phyloP scores from a whole-genome alignment of 2,113 vertebrate species.

The Poeciliopsis turrubarensis region DNA sequence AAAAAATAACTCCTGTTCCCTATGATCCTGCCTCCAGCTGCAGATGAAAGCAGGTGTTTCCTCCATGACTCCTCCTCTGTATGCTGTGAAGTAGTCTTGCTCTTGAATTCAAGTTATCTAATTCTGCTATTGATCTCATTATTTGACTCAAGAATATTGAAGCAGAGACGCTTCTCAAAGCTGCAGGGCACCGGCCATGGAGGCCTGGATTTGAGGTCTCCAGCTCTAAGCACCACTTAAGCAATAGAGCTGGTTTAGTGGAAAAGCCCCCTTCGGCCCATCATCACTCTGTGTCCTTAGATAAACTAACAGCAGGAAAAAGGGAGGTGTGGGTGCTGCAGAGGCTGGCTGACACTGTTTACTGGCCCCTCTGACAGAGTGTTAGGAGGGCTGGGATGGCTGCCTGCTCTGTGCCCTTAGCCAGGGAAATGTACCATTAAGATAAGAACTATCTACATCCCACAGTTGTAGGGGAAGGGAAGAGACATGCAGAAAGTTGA shows the following conservation, averaged over 20 bases:
- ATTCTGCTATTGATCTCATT: too few relatives aligned
- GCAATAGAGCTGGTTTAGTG: too few relatives aligned
- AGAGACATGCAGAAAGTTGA: conserved; percentile 26
- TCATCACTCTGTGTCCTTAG: conserved; percentile 86
- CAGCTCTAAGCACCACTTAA: conserved; percentile 10
- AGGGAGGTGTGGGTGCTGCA: conserved; percentile 72
- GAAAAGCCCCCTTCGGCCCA: conserved; percentile 29
- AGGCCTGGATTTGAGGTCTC: too few relatives aligned
- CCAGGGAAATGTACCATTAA: conserved; percentile 73
- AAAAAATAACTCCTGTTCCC: neutral
- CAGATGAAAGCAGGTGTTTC: too few relatives aligned
- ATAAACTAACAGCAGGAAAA: conserved; percentile 88
- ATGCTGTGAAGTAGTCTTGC: too few relatives aligned
- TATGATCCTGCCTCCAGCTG: neutral
- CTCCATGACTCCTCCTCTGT: too few relatives aligned
- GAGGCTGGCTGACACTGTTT: conserved; percentile 79
- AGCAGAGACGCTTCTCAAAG: too few relatives aligned
- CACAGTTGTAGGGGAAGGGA: conserved; percentile 31
- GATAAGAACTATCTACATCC: conserved; percentile 74
- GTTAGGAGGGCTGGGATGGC: conserved; percentile 66
- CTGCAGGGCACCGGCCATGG: too few relatives aligned
- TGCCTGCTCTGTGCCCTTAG: conserved; percentile 50
- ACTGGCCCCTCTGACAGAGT: conserved; percentile 77
- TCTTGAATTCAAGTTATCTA: too few relatives aligned
- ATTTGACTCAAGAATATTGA: too few relatives aligned